phyloP scores from a whole-genome alignment of 2,888 invertebrate species.

The Syrista parreyssii region DNA sequence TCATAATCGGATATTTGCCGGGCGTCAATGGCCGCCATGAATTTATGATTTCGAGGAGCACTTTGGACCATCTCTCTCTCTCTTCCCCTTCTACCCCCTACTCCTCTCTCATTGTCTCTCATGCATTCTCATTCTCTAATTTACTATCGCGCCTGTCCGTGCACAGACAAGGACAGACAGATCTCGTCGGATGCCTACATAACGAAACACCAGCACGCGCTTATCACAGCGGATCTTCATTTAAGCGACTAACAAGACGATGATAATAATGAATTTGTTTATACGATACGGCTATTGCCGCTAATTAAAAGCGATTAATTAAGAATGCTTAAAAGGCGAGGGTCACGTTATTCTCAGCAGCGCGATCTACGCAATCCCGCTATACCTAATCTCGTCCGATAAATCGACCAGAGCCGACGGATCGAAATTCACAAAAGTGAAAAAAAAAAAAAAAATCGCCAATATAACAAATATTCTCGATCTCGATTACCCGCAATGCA shows the following conservation, averaged over 20 bases:
- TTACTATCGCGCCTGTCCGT: neutral
- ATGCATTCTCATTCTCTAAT: neutral
- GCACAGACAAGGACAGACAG: neutral
- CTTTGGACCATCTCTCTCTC: neutral
- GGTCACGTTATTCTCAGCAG: constrained; percentile 35
- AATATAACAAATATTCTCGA: neutral
- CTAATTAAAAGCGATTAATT: constrained; percentile 39
- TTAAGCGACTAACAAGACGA: neutral
- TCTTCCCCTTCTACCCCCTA: neutral
- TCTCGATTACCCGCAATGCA: neutral
- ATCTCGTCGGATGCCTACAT: neutral
- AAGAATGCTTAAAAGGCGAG: constrained; percentile 16
- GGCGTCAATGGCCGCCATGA: neutral
- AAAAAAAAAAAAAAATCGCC: neutral
- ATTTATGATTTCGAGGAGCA: neutral
- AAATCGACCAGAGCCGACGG: neutral
- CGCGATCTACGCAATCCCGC: neutral
- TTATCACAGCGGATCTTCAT: neutral
- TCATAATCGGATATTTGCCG: constrained; percentile 1
- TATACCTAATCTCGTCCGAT: neutral
- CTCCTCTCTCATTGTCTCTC: neutral
- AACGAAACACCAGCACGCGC: neutral
- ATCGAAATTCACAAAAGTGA: neutral
- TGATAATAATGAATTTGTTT: neutral
- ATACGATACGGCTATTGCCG: constrained; percentile 24